A percentile compares a stretch with the other conserved stretches of the same genome.
Conservation (phyloP, 2,113 vertebrate genomes). For the Pholis gunnellus region DNA sequence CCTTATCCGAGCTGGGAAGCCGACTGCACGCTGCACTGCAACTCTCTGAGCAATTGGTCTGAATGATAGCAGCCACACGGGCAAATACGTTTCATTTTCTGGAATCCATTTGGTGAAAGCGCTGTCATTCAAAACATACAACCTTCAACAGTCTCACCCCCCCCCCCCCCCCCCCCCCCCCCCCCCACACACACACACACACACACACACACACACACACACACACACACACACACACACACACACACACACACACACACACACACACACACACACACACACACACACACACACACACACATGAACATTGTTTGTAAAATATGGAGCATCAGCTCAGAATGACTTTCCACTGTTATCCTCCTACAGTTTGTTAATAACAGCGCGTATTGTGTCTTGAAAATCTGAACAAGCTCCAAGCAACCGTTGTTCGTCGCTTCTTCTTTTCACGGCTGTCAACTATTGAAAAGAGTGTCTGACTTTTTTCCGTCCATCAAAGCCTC, state of each 20-base stretch:
- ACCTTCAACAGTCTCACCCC: slow-evolving; percentile 6
- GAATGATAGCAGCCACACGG: slow-evolving; percentile 19
- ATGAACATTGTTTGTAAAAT: slow-evolving; percentile 16
- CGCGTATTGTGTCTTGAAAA: slow-evolving; percentile 58
- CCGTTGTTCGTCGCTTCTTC: slow-evolving; percentile 41
- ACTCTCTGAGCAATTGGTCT: slow-evolving; percentile 23
- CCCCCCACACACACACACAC: too few species aligned
- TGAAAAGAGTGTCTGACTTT: slow-evolving; percentile 73
- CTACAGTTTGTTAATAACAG: slow-evolving; percentile 34
- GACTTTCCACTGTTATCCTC: slow-evolving; percentile 22
- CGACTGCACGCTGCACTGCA: slow-evolving; percentile 13
- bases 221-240: too few species aligned
- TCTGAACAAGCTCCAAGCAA: slow-evolving; percentile 27
- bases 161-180: background rate
- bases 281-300: too few species aligned
- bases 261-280: too few species aligned
- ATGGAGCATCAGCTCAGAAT: too few species aligned
- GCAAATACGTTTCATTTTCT: slow-evolving; percentile 55
- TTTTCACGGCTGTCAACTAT: slow-evolving; percentile 66
- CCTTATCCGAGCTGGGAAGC: background rate
- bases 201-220: too few species aligned
- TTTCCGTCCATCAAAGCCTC: slow-evolving; percentile 70
- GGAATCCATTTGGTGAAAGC: slow-evolving; percentile 42
- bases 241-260: too few species aligned
- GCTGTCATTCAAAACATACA: slow-evolving; percentile 25